Base-by-base conservation (phyloP, 2,797 vertebrate genomes). In the Xenentodon cancila region DNA sequence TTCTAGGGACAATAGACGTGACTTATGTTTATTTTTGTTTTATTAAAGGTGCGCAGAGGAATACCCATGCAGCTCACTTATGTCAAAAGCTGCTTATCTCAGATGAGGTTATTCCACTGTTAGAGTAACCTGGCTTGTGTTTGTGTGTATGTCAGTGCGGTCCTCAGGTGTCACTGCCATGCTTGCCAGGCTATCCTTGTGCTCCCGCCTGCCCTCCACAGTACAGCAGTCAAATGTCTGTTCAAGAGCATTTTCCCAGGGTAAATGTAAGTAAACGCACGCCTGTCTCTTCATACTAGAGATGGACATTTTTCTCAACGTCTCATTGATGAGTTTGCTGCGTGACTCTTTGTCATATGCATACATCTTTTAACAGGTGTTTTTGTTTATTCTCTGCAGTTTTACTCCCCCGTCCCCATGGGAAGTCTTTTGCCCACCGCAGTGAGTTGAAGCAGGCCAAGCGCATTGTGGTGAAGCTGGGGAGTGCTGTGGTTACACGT, bases 401-500 rank as follows among this genome's bases (percentile, higher is more conserved):
- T 48, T 92, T 92, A 0, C 93, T 93, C 50, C 94, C 93, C 59
- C 95, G 96, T 9, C 71, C 93, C 0, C 95, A 95, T 37, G 96
- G 96, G 30, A 96, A 96, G 54, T 92, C 95, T 0, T 95, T 96
- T 76, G 95, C 92, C 0, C 97, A 98, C 84, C 97, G 98, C 63
- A 95, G 96, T 53, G 98, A 99, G 89, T 88, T 99, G 68, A 97
- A 95, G 73, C 96, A 97, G 17, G 98, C 98, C 43, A 98, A 97
- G 77, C 93, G 98, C 44, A 95, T 99, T 6, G 96, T 98, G 1
- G 98, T 99, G 79, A 99, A 99, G 84, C 92, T 99, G 13, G 98
- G 98, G 7, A 99, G 97, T 16, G 97, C 97, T 0, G 97, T 99
- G 69, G 97, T 99, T 62, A 99, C 98, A 2, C 94, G 98, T 18